Conservation (phyloP, 2,797 vertebrate genomes). For the Pseudomugil gertrudae region DNA sequence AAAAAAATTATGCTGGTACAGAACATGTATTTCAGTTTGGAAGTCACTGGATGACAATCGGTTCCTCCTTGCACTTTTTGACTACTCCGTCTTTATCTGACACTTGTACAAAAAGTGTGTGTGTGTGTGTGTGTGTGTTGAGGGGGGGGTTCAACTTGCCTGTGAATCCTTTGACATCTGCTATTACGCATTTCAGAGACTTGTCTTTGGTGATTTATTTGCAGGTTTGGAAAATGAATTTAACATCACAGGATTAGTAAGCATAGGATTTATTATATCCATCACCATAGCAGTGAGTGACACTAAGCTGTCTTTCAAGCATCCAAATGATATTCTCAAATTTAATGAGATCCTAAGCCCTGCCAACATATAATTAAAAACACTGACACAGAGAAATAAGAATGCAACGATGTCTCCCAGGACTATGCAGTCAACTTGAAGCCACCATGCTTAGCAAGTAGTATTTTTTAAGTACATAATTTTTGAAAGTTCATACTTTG, state of each 20-base stretch:
- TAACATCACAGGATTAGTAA: conserved; percentile 83
- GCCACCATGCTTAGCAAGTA: conserved; percentile 37
- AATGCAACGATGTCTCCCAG: conserved; percentile 69
- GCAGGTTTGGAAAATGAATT: conserved; percentile 83
- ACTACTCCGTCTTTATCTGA: conserved; percentile 71
- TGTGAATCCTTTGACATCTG: conserved; percentile 71
- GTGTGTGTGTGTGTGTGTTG: too few species aligned
- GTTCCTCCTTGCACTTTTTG: conserved; percentile 36
- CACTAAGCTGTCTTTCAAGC: conserved; percentile 85
- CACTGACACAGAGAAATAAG: conserved; percentile 75
- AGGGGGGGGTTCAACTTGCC: conserved; percentile 71
- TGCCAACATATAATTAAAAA: conserved; percentile 87
- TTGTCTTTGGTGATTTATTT: conserved; percentile 80
- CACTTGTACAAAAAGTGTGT: conserved; percentile 62
- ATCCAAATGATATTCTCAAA: conserved; percentile 81
- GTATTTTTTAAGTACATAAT: conserved; percentile 51
- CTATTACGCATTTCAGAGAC: conserved; percentile 77
- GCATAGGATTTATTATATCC: conserved; percentile 81
- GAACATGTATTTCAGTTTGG: conserved; percentile 5
- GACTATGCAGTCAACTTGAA: conserved; percentile 58
- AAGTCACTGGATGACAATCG: conserved; percentile 30
- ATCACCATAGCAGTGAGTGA: conserved; percentile 79
- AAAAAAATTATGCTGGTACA: conserved; percentile 1
- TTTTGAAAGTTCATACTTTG: conserved; percentile 39
- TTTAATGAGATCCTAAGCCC: conserved; percentile 86